These are phyloP conservation scores for Scotopteryx bipunctaria DNA, from an alignment of 2,888 invertebrate genomes.

Conservation along the genomic window DNA sequence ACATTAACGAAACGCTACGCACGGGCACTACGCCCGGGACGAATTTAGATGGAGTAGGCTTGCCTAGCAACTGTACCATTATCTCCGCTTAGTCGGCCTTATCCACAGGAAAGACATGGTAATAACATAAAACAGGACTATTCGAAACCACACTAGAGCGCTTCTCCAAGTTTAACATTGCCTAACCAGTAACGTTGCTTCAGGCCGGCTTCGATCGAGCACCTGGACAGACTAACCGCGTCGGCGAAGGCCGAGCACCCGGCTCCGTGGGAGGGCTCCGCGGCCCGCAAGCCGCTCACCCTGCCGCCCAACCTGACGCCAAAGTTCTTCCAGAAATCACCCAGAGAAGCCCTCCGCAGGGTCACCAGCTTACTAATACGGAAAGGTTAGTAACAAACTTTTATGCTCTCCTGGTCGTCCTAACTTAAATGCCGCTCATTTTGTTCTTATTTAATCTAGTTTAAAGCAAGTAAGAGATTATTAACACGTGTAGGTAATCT, in stretches of 20 bases:
- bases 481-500: too few relatives aligned
- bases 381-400: slow-evolving; percentile 84
- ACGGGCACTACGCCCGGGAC: too few relatives aligned
- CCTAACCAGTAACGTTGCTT: slow-evolving; percentile 38
- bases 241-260: slow-evolving; percentile 78
- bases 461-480: too few relatives aligned
- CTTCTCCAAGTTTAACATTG: background rate
- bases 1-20: too few relatives aligned
- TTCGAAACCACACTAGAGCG: too few relatives aligned
- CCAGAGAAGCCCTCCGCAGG: slow-evolving; percentile 92
- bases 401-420: background rate
- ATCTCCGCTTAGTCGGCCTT: too few relatives aligned
- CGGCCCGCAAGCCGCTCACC: slow-evolving; percentile 90
- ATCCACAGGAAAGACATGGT: too few relatives aligned
- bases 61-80: too few relatives aligned
- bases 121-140: too few relatives aligned
- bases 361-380: slow-evolving; percentile 95
- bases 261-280: slow-evolving; percentile 78
- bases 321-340: slow-evolving; percentile 95
- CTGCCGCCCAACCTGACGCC: slow-evolving; percentile 94
- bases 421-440: background rate
- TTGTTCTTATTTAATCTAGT: too few relatives aligned
- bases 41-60: too few relatives aligned
- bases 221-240: slow-evolving; percentile 88
- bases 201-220: slow-evolving; percentile 93